Base-by-base conservation (phyloP, 2,113 vertebrate species). In the Anser cygnoides region DNA sequence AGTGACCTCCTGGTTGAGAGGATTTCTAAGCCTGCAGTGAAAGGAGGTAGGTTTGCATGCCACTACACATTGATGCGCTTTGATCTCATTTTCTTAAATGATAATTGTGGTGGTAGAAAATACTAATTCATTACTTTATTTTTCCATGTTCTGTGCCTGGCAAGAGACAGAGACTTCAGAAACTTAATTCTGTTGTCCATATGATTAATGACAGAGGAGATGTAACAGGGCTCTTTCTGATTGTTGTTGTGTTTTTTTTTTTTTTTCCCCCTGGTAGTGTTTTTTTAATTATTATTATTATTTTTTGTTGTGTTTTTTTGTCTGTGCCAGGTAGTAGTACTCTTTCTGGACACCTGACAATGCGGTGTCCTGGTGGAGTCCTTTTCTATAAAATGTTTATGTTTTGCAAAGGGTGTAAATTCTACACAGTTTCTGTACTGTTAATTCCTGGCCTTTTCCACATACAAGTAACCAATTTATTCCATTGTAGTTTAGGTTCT, bases 11-110 rank as follows among this genome's bases (percentile, higher is more conserved):
- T 94, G 33, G 71, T 95, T 88, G 82, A 73, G 75, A 94, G 29
- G 10, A 92, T 97, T 80, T 96, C 93, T 67, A 39, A 66, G 11
- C 66, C 95, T 10, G 92, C 90, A 89, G 87, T 89, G 96, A 96
- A 50, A 78, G 94, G 46, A 96, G 96, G 98, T 98, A 92, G 19
- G 96, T 92, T 75, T 95, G 59, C 23, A 19, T 59, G 44, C 33
- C 18, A 29, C 9, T 54, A 18, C 23, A 7, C 5, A 5, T 31
- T 87, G 35, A 15, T 66, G 15, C 65, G 15, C 62, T 49, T 61
- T 44, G 59, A 17, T 66, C 6, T 1, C 1, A 23, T 50, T 54
- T 84, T 35, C 35, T n/a, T 2, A 11, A 63, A n/a, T 63, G 63
- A 3, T 25, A n/a, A 5, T 15, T 9, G 6, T 66, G 8, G 6